phyloP scores from a whole-genome alignment of 2,797 vertebrate species.

The Mus caroli region DNA sequence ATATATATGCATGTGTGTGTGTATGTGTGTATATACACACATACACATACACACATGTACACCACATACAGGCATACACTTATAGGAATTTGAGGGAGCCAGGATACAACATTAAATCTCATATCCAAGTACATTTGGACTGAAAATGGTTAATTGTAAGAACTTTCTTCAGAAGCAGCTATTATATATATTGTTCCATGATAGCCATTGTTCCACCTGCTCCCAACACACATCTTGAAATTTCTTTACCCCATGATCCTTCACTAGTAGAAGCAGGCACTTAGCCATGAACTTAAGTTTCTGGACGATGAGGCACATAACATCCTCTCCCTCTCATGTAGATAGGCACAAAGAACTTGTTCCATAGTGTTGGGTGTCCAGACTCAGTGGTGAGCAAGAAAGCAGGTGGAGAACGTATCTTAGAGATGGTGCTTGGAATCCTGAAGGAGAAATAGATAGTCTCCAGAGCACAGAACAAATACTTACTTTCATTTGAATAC shows the following conservation, averaged over 20 bases:
- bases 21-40: rapidly evolving
- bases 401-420: neutral
- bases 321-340: neutral
- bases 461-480: neutral
- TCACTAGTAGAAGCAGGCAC: too few relatives aligned
- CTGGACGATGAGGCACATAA: neutral
- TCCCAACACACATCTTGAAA: neutral
- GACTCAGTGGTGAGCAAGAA: neutral
- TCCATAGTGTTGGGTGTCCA: neutral
- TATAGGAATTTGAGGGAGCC: neutral
- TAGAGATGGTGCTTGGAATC: neutral
- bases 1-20: neutral
- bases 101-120: neutral
- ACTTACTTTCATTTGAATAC: rapidly evolving
- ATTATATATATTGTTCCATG: neutral
- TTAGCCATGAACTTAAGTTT: neutral
- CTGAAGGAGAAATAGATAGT: neutral
- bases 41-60: neutral
- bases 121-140: neutral
- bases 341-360: neutral
- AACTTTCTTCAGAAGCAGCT: neutral
- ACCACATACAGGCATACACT: neutral
- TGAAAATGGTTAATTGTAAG: neutral
- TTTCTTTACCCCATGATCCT: neutral
- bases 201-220: neutral